A percentile compares a stretch with the other conserved stretches of the same genome.
These are phyloP conservation scores for Leptopilina drosophilae DNA, from an alignment of 2,888 invertebrate species.

Conservation along the genomic window DNA sequence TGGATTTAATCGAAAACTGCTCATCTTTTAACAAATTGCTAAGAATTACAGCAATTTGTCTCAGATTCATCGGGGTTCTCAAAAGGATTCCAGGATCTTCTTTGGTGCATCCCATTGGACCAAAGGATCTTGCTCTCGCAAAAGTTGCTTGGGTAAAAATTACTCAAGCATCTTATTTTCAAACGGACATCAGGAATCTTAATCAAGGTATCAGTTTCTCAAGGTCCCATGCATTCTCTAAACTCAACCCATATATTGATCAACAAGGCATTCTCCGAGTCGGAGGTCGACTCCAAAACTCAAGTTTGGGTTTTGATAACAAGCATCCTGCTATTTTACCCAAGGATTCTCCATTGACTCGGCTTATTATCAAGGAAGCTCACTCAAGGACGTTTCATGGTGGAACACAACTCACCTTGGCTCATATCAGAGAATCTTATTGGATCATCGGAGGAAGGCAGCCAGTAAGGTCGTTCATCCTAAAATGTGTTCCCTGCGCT, in stretches of 20 bases:
- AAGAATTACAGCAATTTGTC: background rate
- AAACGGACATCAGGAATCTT: constrained; percentile 22
- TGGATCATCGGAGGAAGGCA: constrained; percentile 1
- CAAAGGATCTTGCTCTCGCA: background rate
- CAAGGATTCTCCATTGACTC: background rate
- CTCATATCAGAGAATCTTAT: background rate
- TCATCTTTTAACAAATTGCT: background rate
- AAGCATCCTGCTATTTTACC: background rate
- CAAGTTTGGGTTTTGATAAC: background rate
- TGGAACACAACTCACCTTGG: background rate
- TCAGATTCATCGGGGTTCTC: background rate
- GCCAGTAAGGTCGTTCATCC: background rate
- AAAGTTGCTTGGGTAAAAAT: constrained; percentile 10
- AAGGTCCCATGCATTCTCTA: background rate
- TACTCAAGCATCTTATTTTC: background rate
- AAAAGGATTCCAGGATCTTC: background rate
- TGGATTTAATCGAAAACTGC: background rate
- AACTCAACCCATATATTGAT: background rate
- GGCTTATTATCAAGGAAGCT: constrained; percentile 13
- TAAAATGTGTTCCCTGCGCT: background rate
- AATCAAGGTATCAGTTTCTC: background rate
- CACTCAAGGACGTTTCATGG: constrained; percentile 44
- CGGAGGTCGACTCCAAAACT: background rate
- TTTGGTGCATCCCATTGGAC: background rate
- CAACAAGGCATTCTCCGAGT: background rate